A percentile compares a stretch with the other conserved stretches of the same genome.
phyloP scores from a whole-genome alignment of 2,797 vertebrate species.

The Apogon talboti region DNA sequence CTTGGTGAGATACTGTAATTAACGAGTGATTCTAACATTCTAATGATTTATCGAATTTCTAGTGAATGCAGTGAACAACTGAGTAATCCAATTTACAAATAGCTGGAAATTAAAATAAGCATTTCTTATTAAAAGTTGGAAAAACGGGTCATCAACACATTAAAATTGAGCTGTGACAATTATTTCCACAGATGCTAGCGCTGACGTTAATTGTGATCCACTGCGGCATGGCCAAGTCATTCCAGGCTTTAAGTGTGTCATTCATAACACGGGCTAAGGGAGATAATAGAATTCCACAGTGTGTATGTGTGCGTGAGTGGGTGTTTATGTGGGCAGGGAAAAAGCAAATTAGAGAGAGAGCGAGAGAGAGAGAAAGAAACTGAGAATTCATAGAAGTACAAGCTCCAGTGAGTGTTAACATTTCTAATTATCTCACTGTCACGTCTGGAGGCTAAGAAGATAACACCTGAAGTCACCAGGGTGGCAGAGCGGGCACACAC shows the following conservation, averaged over 20 bases:
- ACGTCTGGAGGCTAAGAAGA: conserved; percentile 72
- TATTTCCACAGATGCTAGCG: conserved; percentile 53
- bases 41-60: conserved; percentile 18
- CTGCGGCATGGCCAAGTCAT: conserved; percentile 52
- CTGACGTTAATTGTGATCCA: conserved; percentile 61
- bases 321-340: conserved; percentile 13
- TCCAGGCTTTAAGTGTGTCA: conserved; percentile 56
- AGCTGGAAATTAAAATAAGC: conserved; percentile 20
- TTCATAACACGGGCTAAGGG: conserved; percentile 57
- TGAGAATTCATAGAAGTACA: conserved; percentile 62
- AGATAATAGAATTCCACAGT: conserved; percentile 52
- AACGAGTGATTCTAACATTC: conserved; percentile 12
- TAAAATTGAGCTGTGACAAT: conserved; percentile 51
- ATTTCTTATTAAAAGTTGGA: conserved; percentile 40
- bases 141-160: conserved; percentile 42
- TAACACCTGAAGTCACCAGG: conserved; percentile 73
- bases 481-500: conserved; percentile 40
- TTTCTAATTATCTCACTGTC: conserved; percentile 81
- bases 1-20: conserved; percentile 13
- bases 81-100: conserved; percentile 14
- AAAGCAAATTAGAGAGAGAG: conserved; percentile 40
- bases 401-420: conserved; percentile 75
- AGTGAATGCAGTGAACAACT: conserved; percentile 21
- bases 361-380: conserved; percentile 36
- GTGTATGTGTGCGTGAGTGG: conserved; percentile 15